Evolutionary conservation across 2,888 invertebrate species (phyloP).

Genomic region (Calameuta pallipes): DNA sequence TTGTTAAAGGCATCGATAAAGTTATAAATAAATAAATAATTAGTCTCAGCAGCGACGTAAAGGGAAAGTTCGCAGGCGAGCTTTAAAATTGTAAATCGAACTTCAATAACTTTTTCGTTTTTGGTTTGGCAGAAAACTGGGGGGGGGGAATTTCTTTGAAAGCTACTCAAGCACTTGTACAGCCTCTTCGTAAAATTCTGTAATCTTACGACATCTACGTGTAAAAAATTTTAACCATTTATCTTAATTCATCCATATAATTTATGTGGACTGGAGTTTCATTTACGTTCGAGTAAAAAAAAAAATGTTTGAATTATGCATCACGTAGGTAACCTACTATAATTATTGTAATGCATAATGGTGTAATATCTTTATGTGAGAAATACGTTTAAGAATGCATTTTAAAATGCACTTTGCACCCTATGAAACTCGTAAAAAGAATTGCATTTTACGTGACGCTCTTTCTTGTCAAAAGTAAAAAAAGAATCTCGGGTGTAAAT

Average conservation of each 20-base stretch:
- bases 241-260: background rate
- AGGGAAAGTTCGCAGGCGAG: background rate
- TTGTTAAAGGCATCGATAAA: background rate
- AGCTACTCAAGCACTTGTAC: conserved; percentile 23
- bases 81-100: background rate
- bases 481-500: background rate
- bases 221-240: background rate
- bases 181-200: conserved; percentile 2
- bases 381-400: background rate
- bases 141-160: background rate
- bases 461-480: background rate
- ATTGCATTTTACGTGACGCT: background rate
- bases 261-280: background rate
- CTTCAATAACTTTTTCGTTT: background rate
- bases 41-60: background rate
- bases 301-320: background rate
- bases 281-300: background rate
- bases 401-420: background rate
- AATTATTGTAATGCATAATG: background rate
- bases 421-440: background rate
- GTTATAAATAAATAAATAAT: background rate
- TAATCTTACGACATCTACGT: background rate
- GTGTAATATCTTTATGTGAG: background rate
- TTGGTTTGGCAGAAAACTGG: background rate
- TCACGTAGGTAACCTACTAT: background rate